These are phyloP conservation scores for Urocolius indicus DNA, from an alignment of 2,113 vertebrate species.

Conservation along the genomic window DNA sequence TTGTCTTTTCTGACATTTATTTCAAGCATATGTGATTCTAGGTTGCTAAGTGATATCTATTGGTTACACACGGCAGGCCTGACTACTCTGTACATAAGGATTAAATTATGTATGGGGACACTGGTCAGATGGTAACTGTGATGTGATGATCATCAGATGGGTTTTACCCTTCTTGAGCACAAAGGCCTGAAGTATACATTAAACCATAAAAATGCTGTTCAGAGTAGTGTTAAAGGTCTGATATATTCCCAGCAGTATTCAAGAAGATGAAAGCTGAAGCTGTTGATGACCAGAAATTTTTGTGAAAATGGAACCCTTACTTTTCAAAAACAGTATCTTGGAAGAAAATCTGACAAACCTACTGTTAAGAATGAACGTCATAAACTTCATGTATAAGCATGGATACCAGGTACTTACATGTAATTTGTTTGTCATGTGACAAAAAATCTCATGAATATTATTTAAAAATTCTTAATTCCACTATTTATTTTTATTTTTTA, in stretches of 20 bases:
- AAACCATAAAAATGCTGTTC: neutral
- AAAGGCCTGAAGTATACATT: neutral
- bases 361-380: neutral
- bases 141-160: neutral
- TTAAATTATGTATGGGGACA: slow-evolving; percentile 7
- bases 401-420: neutral
- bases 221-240: neutral
- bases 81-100: neutral
- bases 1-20: slow-evolving; percentile 30
- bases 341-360: neutral
- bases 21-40: neutral
- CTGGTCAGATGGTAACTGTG: neutral
- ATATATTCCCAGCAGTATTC: neutral
- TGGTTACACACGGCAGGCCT: neutral
- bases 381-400: neutral
- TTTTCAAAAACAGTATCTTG: neutral
- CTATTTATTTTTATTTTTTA: neutral
- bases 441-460: neutral
- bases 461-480: neutral
- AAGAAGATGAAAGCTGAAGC: neutral
- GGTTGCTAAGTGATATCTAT: neutral
- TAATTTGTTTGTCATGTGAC: neutral
- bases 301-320: neutral
- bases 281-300: neutral
- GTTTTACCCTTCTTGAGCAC: neutral